Percentiles rank a stretch among this genome's conserved stretches.
phyloP scores from a whole-genome alignment of 2,797 vertebrate genomes.

The Clarias laeviceps region DNA sequence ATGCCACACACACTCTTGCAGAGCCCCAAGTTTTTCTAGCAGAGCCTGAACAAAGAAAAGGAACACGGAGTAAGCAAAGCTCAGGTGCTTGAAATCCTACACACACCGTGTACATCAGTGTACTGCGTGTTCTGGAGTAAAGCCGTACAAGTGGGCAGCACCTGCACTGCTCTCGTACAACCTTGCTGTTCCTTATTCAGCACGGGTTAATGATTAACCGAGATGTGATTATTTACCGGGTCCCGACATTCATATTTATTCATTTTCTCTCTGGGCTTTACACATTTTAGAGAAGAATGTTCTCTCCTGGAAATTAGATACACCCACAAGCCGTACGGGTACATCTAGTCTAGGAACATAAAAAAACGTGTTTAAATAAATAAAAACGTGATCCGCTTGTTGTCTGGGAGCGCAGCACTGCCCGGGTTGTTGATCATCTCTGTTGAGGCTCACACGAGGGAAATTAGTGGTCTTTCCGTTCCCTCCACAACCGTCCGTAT shows the following conservation, averaged over 20 bases:
- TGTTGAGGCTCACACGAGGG: constrained; percentile 28
- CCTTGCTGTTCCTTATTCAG: not conserved
- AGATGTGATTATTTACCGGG: not conserved
- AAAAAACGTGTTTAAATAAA: not conserved
- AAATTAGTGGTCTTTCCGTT: constrained; percentile 29
- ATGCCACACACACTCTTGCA: not conserved
- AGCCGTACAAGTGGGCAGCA: not conserved
- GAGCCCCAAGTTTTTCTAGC: not conserved
- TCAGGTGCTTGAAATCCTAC: not conserved
- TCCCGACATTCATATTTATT: not conserved
- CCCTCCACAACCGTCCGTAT: not conserved
- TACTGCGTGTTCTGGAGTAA: not conserved
- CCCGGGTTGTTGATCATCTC: constrained; percentile 20
- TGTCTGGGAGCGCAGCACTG: not conserved
- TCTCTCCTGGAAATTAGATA: not conserved
- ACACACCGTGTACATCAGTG: not conserved
- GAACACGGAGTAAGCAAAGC: not conserved
- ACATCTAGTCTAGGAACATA: not conserved
- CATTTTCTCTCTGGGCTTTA: not conserved
- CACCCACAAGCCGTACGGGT: not conserved
- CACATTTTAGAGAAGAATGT: not conserved
- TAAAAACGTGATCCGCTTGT: not conserved
- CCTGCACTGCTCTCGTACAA: not conserved
- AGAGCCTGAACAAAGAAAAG: constrained; percentile 4
- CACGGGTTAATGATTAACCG: not conserved